Conservation (phyloP, 1,140 invertebrate genomes). For the Grapholita molesta region DNA sequence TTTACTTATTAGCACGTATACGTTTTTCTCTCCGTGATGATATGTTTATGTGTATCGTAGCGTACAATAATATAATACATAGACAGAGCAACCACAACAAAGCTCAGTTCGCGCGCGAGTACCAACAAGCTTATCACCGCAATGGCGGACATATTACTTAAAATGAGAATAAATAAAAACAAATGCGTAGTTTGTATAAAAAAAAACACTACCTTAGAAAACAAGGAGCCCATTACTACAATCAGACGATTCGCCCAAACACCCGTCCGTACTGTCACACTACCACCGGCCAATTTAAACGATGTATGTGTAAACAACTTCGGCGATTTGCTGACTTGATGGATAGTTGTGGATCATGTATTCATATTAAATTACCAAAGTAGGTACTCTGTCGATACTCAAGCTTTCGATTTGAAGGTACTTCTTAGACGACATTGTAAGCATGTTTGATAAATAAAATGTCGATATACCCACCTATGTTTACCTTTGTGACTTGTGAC, state of each 20-base stretch:
- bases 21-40: too few species aligned
- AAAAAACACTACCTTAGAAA: neutral
- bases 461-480: neutral
- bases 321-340: neutral
- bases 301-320: neutral
- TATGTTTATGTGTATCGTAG: too few species aligned
- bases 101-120: neutral
- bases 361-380: constrained; percentile 10
- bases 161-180: neutral
- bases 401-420: neutral
- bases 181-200: neutral
- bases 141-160: neutral
- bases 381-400: constrained; percentile 1
- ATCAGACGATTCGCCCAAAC: neutral
- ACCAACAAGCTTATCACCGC: neutral
- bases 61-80: neutral
- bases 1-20: too few species aligned
- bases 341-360: neutral
- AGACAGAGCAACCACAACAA: neutral
- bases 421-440: neutral
- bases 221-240: neutral
- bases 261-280: neutral
- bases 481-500: neutral
- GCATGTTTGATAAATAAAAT: neutral
- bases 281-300: neutral